phyloP scores from a whole-genome alignment of 2,113 vertebrate genomes.

The Percina caprodes region DNA sequence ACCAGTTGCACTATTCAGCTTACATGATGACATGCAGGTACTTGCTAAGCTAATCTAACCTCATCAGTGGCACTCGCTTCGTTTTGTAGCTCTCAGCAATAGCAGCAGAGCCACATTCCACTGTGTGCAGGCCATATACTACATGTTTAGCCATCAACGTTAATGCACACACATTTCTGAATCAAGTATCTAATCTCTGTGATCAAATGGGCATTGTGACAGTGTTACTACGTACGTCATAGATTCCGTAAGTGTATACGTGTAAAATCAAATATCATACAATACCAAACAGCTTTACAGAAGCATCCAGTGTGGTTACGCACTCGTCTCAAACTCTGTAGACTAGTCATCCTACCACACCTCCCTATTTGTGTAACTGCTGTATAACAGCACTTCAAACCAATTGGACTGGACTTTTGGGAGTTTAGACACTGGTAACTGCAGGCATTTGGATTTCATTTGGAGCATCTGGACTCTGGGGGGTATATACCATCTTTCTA shows the following conservation, averaged over 20 bases:
- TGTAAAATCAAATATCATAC: not conserved
- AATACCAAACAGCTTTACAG: not conserved
- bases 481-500: not conserved
- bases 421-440: not conserved
- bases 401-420: not conserved
- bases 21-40: not conserved
- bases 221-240: not conserved
- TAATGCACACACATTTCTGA: not conserved
- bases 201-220: not conserved
- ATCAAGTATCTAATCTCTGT: not conserved
- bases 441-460: slow-evolving; percentile 20
- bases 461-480: not conserved
- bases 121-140: too few relatives aligned
- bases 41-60: not conserved
- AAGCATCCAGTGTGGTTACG: not conserved
- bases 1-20: not conserved
- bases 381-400: not conserved
- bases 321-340: not conserved
- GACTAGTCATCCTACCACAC: not conserved
- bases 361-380: not conserved
- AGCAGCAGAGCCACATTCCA: not conserved
- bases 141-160: not conserved
- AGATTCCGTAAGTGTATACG: not conserved
- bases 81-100: not conserved
- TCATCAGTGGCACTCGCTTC: not conserved